Percentiles rank a stretch among this genome's conserved stretches.
Evolutionary conservation across 2,113 vertebrate species (phyloP).

Genomic region (Furnarius figulus): DNA sequence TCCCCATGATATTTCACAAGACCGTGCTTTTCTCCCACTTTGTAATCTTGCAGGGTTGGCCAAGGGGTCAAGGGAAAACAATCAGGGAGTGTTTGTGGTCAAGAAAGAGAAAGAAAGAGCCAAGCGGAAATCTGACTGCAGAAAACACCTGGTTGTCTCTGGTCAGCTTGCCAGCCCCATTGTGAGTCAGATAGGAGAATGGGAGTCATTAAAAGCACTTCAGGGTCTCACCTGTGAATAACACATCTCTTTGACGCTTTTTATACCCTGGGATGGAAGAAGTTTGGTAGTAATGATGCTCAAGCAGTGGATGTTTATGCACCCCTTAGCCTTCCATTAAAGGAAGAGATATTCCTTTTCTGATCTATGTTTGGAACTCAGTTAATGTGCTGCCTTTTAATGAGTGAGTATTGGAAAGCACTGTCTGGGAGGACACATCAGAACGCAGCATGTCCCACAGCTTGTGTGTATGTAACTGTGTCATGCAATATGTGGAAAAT

Average conservation of each 20-base stretch:
- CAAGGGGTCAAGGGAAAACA: not conserved
- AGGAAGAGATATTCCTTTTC: not conserved
- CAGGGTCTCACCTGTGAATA: not conserved
- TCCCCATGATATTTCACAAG: not conserved
- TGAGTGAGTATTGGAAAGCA: not conserved
- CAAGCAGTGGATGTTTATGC: not conserved
- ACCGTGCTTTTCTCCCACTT: not conserved
- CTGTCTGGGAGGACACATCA: accelerated
- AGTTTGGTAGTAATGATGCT: not conserved
- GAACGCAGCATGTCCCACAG: not conserved
- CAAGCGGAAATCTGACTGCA: not conserved
- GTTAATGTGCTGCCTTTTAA: not conserved
- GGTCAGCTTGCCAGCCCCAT: not conserved
- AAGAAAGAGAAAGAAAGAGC: not conserved
- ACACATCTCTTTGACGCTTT: not conserved
- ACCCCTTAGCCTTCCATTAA: not conserved
- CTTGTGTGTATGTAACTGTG: not conserved
- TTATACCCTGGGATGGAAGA: not conserved
- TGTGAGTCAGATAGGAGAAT: not conserved
- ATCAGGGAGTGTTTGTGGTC: not conserved
- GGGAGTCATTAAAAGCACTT: not conserved
- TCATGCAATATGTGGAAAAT: not conserved
- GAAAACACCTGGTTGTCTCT: not conserved
- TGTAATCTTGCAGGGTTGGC: not conserved
- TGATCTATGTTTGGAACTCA: not conserved